A percentile compares a stretch with the other conserved stretches of the same genome.
These are phyloP conservation scores for Cebidichthys violaceus DNA, from an alignment of 2,113 vertebrate genomes.

Conservation along the genomic window DNA sequence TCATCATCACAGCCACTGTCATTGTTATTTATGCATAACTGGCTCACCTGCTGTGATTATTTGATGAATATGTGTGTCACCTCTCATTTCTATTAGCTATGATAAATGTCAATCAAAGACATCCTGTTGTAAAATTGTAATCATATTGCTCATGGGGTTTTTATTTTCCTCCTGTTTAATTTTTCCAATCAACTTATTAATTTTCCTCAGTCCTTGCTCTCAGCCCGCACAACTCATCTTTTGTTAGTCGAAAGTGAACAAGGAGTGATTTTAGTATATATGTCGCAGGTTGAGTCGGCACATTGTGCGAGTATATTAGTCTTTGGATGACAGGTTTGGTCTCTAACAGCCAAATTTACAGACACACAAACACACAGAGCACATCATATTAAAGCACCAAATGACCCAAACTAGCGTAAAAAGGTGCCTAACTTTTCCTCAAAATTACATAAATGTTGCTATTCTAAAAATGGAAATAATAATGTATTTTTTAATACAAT, in stretches of 20 bases:
- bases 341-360: conserved; percentile 1
- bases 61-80: conserved; percentile 29
- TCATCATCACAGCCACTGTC: conserved; percentile 53
- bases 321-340: neutral
- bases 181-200: neutral
- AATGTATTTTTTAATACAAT: neutral
- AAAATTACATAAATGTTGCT: neutral
- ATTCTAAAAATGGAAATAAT: conserved; percentile 1
- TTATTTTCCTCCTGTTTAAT: conserved; percentile 1
- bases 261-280: neutral
- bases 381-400: conserved; percentile 19
- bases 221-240: neutral
- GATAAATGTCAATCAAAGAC: conserved; percentile 33
- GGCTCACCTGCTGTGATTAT: conserved; percentile 14
- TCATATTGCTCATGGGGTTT: conserved; percentile 10
- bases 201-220: neutral
- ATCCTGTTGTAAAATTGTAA: neutral
- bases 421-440: neutral
- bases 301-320: neutral
- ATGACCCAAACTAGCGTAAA: conserved; percentile 1
- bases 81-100: conserved; percentile 18
- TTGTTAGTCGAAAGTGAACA: neutral
- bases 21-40: conserved; percentile 51
- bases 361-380: conserved; percentile 19
- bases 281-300: conserved; percentile 7